These are phyloP conservation scores for Paedocypris micromegethes DNA, from an alignment of 2,797 vertebrate genomes.

Conservation along the genomic window DNA sequence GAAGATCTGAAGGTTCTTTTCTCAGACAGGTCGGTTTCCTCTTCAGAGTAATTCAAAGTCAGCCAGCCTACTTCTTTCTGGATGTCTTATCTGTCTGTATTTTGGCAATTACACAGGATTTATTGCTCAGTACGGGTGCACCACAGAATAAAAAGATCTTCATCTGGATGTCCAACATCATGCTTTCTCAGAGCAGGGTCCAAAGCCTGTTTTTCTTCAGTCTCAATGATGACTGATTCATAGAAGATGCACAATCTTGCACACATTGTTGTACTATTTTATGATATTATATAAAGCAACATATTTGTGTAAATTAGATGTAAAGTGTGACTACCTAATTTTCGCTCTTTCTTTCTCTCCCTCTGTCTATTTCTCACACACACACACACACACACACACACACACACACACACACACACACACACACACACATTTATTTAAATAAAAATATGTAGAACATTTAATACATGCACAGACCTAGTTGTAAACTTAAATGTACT, in stretches of 20 bases:
- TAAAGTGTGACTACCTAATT: too few relatives aligned
- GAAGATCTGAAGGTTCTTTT: conserved; percentile 12
- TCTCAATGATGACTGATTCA: background rate
- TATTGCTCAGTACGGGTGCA: background rate
- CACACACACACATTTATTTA: too few relatives aligned
- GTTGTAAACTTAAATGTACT: too few relatives aligned
- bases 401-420: too few relatives aligned
- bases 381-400: too few relatives aligned
- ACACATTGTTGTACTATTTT: too few relatives aligned
- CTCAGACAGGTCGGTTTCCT: conserved; percentile 7
- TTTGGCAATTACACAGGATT: background rate
- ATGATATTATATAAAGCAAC: too few relatives aligned
- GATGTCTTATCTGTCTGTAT: conserved; percentile 7
- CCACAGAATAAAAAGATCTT: conserved; percentile 3
- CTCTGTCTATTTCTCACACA: too few relatives aligned
- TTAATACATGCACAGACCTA: too few relatives aligned
- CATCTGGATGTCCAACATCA: background rate
- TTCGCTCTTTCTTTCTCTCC: too few relatives aligned
- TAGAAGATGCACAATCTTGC: background rate
- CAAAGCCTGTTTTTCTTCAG: background rate
- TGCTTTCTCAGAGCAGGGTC: background rate
- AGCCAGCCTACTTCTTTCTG: background rate
- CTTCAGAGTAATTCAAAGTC: conserved; percentile 5
- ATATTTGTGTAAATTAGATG: too few relatives aligned
- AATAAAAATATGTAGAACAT: too few relatives aligned